phyloP scores from a whole-genome alignment of 1,140 invertebrate genomes.

The Contarinia nasturtii region DNA sequence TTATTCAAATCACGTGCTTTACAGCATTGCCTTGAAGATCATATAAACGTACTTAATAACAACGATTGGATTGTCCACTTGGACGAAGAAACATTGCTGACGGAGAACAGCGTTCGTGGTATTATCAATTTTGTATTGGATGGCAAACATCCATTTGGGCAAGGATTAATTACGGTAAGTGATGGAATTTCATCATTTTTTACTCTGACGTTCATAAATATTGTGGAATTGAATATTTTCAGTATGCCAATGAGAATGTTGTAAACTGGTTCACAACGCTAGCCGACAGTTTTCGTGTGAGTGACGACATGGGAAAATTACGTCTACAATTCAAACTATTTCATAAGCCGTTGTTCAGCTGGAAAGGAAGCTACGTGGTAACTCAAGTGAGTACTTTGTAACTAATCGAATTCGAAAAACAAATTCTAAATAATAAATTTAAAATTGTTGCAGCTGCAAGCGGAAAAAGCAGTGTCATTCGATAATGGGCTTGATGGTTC shows the following conservation, averaged over 20 bases:
- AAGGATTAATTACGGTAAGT: slow-evolving; percentile 72
- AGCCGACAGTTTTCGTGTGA: slow-evolving; percentile 89
- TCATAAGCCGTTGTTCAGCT: slow-evolving; percentile 89
- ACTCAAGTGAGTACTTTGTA: slow-evolving; percentile 46
- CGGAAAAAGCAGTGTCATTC: slow-evolving; percentile 80
- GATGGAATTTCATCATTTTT: too few relatives aligned
- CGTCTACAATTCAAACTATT: slow-evolving; percentile 83
- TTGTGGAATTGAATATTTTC: too few relatives aligned
- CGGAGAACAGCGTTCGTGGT: slow-evolving; percentile 76
- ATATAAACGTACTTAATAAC: slow-evolving; percentile 70
- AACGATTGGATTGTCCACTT: slow-evolving; percentile 95
- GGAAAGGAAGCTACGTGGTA: slow-evolving; percentile 94
- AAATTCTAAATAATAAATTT: not conserved
- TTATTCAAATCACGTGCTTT: slow-evolving; percentile 89
- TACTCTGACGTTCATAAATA: too few relatives aligned
- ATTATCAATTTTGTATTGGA: slow-evolving; percentile 92
- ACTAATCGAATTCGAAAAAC: not conserved
- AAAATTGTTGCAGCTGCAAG: slow-evolving; percentile 43
- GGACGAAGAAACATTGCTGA: slow-evolving; percentile 92
- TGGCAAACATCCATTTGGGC: slow-evolving; percentile 90
- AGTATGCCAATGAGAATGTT: slow-evolving; percentile 87
- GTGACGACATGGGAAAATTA: slow-evolving; percentile 93
- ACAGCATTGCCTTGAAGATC: slow-evolving; percentile 88
- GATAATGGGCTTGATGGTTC: slow-evolving; percentile 90
- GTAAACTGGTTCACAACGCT: slow-evolving; percentile 95